A percentile compares a stretch with the other conserved stretches of the same genome.
Conservation (phyloP, 2,888 invertebrate species). For the Orthosia gracilis region DNA sequence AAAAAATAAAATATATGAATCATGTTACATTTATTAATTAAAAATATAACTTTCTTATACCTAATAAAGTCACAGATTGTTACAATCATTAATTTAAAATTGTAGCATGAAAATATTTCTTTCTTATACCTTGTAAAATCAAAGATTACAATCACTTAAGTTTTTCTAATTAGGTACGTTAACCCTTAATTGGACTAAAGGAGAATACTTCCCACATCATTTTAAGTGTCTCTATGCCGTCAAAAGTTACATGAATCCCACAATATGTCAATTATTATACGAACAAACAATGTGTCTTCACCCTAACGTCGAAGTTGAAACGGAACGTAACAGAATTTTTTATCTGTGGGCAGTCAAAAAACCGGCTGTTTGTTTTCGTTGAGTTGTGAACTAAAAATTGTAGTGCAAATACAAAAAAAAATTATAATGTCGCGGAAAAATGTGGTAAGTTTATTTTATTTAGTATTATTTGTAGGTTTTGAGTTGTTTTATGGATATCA, state of each 20-base stretch:
- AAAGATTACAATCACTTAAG: too few relatives aligned
- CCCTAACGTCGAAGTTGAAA: slow-evolving; percentile 5
- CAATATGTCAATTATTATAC: slow-evolving; percentile 3
- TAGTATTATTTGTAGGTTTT: not conserved
- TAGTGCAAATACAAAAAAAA: slow-evolving; percentile 1
- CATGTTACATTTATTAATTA: too few relatives aligned
- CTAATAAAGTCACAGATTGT: too few relatives aligned
- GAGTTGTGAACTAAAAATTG: not conserved
- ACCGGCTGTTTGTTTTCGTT: slow-evolving; percentile 19
- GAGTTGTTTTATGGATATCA: too few relatives aligned
- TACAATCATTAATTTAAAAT: too few relatives aligned
- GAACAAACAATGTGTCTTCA: slow-evolving; percentile 6
- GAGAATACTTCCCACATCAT: not conserved
- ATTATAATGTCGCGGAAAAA: slow-evolving; percentile 19
- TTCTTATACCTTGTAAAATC: too few relatives aligned
- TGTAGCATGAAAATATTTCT: too few relatives aligned
- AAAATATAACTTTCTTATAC: too few relatives aligned
- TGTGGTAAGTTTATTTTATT: slow-evolving; percentile 12
- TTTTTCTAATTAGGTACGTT: too few relatives aligned
- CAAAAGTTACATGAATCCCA: slow-evolving; percentile 12
- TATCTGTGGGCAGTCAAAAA: not conserved
- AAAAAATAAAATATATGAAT: too few relatives aligned
- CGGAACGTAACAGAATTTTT: slow-evolving; percentile 1
- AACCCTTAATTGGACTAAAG: too few relatives aligned
- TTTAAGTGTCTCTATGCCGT: not conserved